phyloP scores from a whole-genome alignment of 2,888 invertebrate species.

The Eupithecia subfuscata region DNA sequence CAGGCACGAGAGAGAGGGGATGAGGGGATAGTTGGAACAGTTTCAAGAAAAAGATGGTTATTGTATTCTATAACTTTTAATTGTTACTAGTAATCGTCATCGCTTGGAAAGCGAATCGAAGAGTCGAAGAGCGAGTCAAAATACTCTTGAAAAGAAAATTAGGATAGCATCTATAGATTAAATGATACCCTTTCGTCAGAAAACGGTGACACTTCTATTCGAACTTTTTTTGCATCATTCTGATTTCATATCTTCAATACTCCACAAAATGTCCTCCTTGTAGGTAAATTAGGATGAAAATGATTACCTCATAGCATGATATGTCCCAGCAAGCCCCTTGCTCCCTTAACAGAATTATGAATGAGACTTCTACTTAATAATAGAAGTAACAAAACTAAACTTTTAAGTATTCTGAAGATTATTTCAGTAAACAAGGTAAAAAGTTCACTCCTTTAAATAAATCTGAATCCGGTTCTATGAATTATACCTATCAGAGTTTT shows the following conservation, averaged over 20 bases:
- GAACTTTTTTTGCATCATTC: background rate
- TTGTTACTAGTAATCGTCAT: too few species aligned
- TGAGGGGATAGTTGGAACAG: background rate
- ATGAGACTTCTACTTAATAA: background rate
- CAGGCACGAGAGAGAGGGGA: slow-evolving; percentile 3
- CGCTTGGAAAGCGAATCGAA: background rate
- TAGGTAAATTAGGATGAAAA: background rate
- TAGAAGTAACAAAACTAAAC: background rate
- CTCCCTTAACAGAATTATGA: background rate
- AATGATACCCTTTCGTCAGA: background rate
- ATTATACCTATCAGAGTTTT: background rate
- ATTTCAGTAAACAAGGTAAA: background rate
- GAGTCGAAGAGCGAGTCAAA: background rate
- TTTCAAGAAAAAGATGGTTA: background rate
- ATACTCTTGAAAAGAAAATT: background rate
- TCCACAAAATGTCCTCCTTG: background rate
- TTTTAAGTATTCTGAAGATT: background rate
- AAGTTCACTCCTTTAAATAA: background rate
- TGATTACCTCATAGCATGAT: background rate
- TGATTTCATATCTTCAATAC: background rate
- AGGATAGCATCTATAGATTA: background rate
- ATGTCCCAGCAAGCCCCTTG: background rate
- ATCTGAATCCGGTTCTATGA: background rate
- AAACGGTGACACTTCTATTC: background rate
- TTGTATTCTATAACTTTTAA: background rate